Evolutionary conservation across 2,113 vertebrate genomes (phyloP), one percentile per base, ranked within the genome.

Genomic region (Eulemur rufifrons): DNA sequence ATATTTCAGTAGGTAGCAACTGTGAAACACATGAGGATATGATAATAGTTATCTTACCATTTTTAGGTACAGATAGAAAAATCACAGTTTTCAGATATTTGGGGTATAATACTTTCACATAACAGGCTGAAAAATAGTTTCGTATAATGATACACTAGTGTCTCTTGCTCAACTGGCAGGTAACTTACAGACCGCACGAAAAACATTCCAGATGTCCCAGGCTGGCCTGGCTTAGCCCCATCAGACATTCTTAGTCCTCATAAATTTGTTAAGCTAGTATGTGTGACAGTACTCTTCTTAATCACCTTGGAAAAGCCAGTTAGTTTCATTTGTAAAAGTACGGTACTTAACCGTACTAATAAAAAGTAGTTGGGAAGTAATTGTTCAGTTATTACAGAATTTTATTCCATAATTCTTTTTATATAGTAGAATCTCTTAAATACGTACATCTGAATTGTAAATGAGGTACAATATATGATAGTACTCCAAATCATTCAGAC

Each of bases 311-410:
- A 54, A 74, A 61, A 69, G 8, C 8, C 18, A 45, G 20, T 56
- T 69, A 23, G 21, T 69, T 69, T 90, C 37, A 69, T 68, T 13
- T 8, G 39, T 64, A 64, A 83, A 86, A 71, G 59, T 68, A 77
- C 0, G 56, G 32, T 52, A 54, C 12, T 82, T 42, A 94, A 23
- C 45, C 17, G 1, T n/a, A 52, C 11, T 83, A 89, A 78, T 12
- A 80, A 91, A 91, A 96, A 69, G 29, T 29, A 47, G 32, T 50
- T 81, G 59, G 11, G 13, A 95, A 87, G 84, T 85, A 56, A 85
- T 52, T 86, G 82, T 29, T 85, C 45, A 91, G 76, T 83, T 59
- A 87, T 5, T 73, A 54, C 10, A 93, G 20, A 89, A 64, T 54
- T 80, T 56, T 87, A 54, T 45, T 64, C 21, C 54, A 3, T 50